Evolutionary conservation across 2,888 invertebrate genomes (phyloP).

Genomic region (Pelosia muscerda): DNA sequence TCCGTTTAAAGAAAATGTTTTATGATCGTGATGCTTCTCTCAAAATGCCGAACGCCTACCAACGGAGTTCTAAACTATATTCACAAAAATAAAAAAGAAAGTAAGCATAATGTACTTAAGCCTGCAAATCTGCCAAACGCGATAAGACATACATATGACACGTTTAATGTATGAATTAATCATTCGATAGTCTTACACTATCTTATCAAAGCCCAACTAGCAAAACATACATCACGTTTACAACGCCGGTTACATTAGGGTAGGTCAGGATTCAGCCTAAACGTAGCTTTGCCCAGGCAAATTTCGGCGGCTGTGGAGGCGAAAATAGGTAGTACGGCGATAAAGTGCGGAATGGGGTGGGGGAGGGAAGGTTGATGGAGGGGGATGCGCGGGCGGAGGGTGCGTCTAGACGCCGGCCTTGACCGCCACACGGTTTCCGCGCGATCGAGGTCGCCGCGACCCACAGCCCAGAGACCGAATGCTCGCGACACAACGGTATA

Average conservation of each 20-base stretch:
- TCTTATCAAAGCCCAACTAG: slow-evolving; percentile 42
- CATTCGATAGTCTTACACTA: slow-evolving; percentile 16
- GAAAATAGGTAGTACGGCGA: slow-evolving; percentile 70
- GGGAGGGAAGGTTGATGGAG: slow-evolving; percentile 49
- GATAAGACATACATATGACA: slow-evolving; percentile 23
- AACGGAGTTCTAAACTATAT: slow-evolving; percentile 14
- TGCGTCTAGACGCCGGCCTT: slow-evolving; percentile 84
- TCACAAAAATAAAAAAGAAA: slow-evolving; percentile 22
- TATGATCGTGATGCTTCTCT: background rate
- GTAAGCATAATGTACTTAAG: slow-evolving; percentile 16
- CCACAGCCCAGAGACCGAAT: slow-evolving; percentile 81
- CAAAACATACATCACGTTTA: slow-evolving; percentile 9
- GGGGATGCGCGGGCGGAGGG: slow-evolving; percentile 62
- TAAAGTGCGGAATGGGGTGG: slow-evolving; percentile 46
- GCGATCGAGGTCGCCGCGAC: slow-evolving; percentile 78
- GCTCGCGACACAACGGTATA: slow-evolving; percentile 52
- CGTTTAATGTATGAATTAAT: slow-evolving; percentile 12
- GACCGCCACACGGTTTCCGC: slow-evolving; percentile 84
- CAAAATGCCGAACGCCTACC: slow-evolving; percentile 6
- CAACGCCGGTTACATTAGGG: slow-evolving; percentile 44
- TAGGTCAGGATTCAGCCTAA: slow-evolving; percentile 67
- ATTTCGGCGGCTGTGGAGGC: slow-evolving; percentile 66
- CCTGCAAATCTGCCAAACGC: slow-evolving; percentile 34
- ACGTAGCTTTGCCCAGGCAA: slow-evolving; percentile 70
- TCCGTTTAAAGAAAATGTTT: slow-evolving; percentile 7